Evolutionary conservation across 2,113 vertebrate genomes (phyloP).

Genomic region (Bettongia penicillata): DNA sequence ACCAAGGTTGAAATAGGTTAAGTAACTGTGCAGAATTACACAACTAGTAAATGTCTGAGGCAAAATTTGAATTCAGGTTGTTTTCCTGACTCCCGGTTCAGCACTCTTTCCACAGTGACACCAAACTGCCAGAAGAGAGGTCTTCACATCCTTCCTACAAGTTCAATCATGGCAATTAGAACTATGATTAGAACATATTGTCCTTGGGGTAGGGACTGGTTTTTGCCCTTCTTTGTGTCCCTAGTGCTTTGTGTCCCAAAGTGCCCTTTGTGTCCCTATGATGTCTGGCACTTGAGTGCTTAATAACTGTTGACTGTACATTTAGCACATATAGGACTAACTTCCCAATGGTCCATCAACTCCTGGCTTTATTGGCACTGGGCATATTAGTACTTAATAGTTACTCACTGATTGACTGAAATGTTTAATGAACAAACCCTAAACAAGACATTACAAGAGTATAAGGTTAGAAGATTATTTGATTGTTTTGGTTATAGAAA

Average conservation of each 20-base stretch:
- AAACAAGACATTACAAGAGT: background rate
- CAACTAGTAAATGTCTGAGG: background rate
- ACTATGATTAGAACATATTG: background rate
- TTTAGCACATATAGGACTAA: background rate
- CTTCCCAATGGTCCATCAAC: background rate
- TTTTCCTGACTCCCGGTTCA: background rate
- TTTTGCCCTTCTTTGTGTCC: too few relatives aligned
- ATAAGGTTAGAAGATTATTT: background rate
- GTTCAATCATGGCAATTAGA: background rate
- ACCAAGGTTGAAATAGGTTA: background rate
- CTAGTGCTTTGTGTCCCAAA: too few relatives aligned
- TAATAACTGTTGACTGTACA: background rate
- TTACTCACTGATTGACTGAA: background rate
- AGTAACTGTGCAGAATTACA: background rate
- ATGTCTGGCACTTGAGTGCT: background rate
- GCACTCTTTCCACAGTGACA: background rate
- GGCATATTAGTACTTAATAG: background rate
- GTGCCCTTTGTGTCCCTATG: too few relatives aligned
- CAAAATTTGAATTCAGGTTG: background rate
- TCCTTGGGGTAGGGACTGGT: background rate
- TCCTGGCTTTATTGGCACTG: background rate
- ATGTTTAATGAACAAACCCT: background rate
- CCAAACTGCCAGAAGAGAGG: too few relatives aligned
- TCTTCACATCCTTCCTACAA: background rate
- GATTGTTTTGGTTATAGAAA: background rate